phyloP scores from a whole-genome alignment of 2,797 vertebrate species.

The Borostomias antarcticus region DNA sequence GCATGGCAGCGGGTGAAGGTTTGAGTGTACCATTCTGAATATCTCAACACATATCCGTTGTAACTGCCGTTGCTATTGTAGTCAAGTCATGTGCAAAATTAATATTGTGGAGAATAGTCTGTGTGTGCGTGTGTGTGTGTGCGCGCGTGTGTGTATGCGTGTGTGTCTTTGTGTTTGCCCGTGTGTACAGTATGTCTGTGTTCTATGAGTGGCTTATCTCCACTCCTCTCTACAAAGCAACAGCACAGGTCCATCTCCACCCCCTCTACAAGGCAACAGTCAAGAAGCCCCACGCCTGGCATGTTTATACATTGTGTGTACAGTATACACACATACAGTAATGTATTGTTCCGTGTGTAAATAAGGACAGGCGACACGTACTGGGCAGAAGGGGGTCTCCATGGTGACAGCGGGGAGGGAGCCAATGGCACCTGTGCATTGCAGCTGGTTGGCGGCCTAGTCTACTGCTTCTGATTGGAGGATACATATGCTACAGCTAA shows the following conservation, averaged over 20 bases:
- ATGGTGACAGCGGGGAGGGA: slow-evolving; percentile 34
- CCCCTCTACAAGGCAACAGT: slow-evolving; percentile 17
- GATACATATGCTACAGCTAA: neutral
- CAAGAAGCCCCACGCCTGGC: slow-evolving; percentile 24
- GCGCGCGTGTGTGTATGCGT: neutral
- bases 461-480: slow-evolving; percentile 10
- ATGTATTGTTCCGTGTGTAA: neutral
- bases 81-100: no score
- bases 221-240: no score
- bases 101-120: no score
- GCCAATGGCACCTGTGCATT: slow-evolving; percentile 20
- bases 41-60: no score
- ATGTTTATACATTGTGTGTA: no score
- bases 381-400: slow-evolving; percentile 38
- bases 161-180: neutral
- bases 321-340: no score
- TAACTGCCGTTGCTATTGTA: no score
- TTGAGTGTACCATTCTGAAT: no score
- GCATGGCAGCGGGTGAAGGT: no score
- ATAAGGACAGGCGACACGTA: slow-evolving; percentile 24
- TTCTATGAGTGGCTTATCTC: slow-evolving; percentile 19
- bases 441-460: slow-evolving; percentile 20
- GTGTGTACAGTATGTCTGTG: neutral
- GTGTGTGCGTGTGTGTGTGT: neutral
- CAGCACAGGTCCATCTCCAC: neutral